A percentile compares a stretch with the other conserved stretches of the same genome.
phyloP scores from a whole-genome alignment of 2,888 invertebrate species.

The Tetragnatha montana region DNA sequence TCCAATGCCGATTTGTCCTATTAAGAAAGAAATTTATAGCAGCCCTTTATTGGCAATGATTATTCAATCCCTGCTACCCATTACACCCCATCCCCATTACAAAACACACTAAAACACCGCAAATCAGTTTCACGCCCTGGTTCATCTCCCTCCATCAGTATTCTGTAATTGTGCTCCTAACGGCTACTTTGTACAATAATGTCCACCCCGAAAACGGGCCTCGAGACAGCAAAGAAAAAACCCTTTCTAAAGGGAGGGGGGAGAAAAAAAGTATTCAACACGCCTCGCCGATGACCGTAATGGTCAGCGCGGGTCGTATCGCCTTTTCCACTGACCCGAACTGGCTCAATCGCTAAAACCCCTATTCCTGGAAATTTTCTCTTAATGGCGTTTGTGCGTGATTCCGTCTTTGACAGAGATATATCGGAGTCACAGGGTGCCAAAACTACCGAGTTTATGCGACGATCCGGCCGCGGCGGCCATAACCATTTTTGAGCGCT shows the following conservation, averaged over 20 bases:
- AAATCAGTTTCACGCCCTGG: not conserved
- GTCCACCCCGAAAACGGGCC: not conserved
- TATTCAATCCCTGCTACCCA: not conserved
- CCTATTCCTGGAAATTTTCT: conserved; percentile 18
- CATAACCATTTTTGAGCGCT: conserved; percentile 31
- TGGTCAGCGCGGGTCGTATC: not conserved
- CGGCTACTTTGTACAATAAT: not conserved
- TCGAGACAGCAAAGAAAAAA: not conserved
- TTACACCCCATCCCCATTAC: not conserved
- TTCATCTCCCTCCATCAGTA: not conserved
- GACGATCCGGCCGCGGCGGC: conserved; percentile 12
- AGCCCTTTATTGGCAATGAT: not conserved
- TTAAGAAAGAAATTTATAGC: not conserved
- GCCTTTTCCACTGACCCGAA: not conserved
- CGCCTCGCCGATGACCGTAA: not conserved
- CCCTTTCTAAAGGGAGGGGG: not conserved
- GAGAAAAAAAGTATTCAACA: conserved; percentile 1
- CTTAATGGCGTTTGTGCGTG: conserved; percentile 62
- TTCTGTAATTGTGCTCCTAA: not conserved
- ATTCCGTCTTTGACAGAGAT: conserved; percentile 51
- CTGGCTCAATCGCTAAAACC: not conserved
- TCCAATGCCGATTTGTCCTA: not conserved
- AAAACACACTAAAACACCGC: not conserved
- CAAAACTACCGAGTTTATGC: conserved; percentile 53
- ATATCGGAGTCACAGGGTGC: conserved; percentile 58